These are phyloP conservation scores for Pollachius pollachius DNA, from an alignment of 2,113 vertebrate genomes.

Conservation along the genomic window DNA sequence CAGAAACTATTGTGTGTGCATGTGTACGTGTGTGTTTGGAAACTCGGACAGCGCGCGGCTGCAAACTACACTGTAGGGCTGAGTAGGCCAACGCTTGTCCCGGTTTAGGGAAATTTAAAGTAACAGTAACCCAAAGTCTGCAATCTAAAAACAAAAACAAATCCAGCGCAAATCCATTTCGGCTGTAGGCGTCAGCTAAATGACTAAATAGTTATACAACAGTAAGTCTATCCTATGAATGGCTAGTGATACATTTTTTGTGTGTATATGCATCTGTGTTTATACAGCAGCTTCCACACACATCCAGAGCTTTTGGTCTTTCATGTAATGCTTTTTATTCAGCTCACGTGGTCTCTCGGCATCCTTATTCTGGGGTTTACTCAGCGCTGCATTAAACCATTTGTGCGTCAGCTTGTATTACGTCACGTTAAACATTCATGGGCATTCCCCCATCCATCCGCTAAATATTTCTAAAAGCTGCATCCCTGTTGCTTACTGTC, in stretches of 20 bases:
- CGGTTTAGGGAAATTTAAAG: conserved; percentile 46
- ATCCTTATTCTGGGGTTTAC: conserved; percentile 37
- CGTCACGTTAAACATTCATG: conserved; percentile 49
- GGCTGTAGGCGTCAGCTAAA: no score
- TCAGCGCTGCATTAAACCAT: conserved; percentile 44
- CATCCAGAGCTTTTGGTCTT: neutral
- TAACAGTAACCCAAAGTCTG: conserved; percentile 8
- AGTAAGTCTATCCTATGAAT: no score
- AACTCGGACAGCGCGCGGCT: conserved; percentile 48
- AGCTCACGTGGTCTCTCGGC: conserved; percentile 5
- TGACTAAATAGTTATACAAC: no score
- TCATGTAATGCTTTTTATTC: conserved; percentile 1
- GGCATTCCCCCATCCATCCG: neutral
- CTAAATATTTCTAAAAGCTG: conserved; percentile 40
- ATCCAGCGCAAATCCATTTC: no score
- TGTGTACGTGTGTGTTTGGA: conserved; percentile 54
- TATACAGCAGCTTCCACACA: no score
- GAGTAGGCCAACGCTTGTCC: conserved; percentile 42
- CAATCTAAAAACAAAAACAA: no score
- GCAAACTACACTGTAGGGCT: conserved; percentile 40
- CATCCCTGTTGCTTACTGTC: conserved; percentile 19
- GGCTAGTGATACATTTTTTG: no score
- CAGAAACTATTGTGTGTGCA: conserved; percentile 63
- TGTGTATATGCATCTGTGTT: no score
- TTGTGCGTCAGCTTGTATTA: conserved; percentile 52